Base-by-base conservation (phyloP, 2,888 invertebrate species). In the Homarus gammarus region DNA sequence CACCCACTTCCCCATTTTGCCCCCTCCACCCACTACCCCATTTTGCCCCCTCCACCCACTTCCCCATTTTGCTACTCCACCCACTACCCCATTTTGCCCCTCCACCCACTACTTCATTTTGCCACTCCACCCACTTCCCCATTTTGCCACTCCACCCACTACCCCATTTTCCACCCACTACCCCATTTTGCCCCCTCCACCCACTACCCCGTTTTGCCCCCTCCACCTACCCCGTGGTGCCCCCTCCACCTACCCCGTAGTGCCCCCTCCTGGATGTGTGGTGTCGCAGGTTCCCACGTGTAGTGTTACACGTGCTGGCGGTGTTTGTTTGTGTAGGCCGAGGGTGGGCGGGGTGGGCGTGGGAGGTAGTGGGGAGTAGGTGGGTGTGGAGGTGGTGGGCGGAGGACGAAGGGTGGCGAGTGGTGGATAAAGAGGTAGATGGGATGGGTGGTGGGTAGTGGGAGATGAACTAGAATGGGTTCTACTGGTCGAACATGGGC, bases 271-370 rank as follows among this genome's bases (percentile, higher is more conserved):
- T 1, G 5, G 18, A 27, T 15, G 27, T 8, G 49, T 40, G 27
- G 61, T 61, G 84, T 84, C 84, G 75, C 84, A 68, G 85, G 85
- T 85, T 85, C 85, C 85, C 85, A 85, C 77, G 85, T 85, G 78
- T 85, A 77, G 85, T 70, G 68, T 85, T 85, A 85, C 85, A 44
- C 64, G 61, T 68, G 78, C 38, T 38, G 77, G 27, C 77, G 40
- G 31, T 68, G 85, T 85, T 85, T 85, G 77, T 77, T 77, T 85
- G 64, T 70, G 40, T 64, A 78, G 72, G 68, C 68, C 22, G 83
- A 51, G 31, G 31, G 82, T 56, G 68, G 68, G 22, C 15, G 68
- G 51, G 82, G 70, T 44, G 70, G 27, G 68, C 15, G 38, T 61
- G 79, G 61, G 79, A 8, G 78, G n/a, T n/a, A n/a, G n/a, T n/a